Percentiles rank a stretch among this genome's conserved stretches.
Evolutionary conservation across 2,113 vertebrate species (phyloP).

Genomic region (Sinocyclocheilus anshuiensis): DNA sequence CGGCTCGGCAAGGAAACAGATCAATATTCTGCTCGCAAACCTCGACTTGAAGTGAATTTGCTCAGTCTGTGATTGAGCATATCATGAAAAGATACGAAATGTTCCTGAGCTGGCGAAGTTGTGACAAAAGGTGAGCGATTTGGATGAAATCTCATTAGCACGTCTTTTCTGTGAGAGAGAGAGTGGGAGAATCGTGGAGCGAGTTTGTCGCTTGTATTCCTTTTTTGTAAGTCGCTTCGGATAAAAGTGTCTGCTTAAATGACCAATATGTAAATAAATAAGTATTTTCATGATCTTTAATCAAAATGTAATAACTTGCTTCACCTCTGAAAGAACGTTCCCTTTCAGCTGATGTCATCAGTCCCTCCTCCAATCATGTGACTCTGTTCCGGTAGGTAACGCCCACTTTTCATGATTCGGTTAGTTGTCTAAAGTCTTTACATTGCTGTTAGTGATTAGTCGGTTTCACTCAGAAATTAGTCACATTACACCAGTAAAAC

Average conservation of each 20-base stretch:
- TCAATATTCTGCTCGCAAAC: neutral
- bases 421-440: too few relatives aligned
- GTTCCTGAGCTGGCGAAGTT: neutral
- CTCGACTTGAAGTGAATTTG: neutral
- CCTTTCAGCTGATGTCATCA: neutral
- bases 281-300: neutral
- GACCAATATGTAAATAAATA: too few relatives aligned
- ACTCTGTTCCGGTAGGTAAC: neutral
- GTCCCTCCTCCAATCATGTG: neutral
- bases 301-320: neutral
- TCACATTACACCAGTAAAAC: neutral
- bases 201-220: neutral
- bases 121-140: slow-evolving; percentile 1
- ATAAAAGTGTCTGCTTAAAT: too few relatives aligned
- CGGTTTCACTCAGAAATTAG: neutral
- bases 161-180: neutral
- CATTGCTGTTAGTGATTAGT: neutral
- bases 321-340: neutral
- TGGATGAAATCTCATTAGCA: neutral
- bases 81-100: neutral
- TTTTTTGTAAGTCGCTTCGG: too few relatives aligned
- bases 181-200: neutral
- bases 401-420: neutral
- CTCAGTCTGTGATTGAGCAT: neutral
- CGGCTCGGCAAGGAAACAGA: neutral